Evolutionary conservation across 2,113 vertebrate species (phyloP).

Genomic region (Tragelaphus strepsiceros): DNA sequence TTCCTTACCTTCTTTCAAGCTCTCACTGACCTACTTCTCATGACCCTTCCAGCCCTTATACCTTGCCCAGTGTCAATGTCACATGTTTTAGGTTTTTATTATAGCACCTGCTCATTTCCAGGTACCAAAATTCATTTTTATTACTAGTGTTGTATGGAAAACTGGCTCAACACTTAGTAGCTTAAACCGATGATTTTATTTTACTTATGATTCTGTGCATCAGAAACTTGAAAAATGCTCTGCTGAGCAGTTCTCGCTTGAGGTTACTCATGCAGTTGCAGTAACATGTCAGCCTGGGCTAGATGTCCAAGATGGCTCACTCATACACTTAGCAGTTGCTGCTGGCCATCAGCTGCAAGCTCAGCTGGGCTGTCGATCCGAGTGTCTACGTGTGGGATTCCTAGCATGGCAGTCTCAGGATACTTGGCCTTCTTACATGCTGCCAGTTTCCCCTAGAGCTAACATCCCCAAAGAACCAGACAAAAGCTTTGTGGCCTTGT

Average conservation of each 20-base stretch:
- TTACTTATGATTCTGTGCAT: conserved; percentile 5
- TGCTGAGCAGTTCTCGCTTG: background rate
- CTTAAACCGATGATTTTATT: background rate
- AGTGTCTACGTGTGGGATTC: background rate
- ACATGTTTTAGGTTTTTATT: background rate
- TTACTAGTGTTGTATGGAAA: background rate
- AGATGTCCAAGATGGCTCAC: background rate
- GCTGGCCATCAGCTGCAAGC: background rate
- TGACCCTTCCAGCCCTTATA: background rate
- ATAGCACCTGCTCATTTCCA: background rate
- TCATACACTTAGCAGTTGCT: no score
- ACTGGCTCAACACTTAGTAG: background rate
- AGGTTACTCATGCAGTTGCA: background rate
- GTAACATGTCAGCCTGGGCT: conserved; percentile 19
- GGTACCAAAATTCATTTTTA: background rate
- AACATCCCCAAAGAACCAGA: background rate
- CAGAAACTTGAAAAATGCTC: conserved; percentile 13
- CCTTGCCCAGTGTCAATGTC: background rate
- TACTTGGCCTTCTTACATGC: background rate
- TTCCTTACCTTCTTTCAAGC: background rate
- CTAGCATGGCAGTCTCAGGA: background rate
- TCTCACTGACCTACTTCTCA: background rate
- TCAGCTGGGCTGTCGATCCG: background rate
- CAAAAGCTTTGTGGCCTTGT: background rate
- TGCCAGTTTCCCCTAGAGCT: background rate